These are phyloP conservation scores for chimpanzee (Pan troglodytes) DNA, from an alignment of 2,113 vertebrate species.

Conservation along the genomic window DNA sequence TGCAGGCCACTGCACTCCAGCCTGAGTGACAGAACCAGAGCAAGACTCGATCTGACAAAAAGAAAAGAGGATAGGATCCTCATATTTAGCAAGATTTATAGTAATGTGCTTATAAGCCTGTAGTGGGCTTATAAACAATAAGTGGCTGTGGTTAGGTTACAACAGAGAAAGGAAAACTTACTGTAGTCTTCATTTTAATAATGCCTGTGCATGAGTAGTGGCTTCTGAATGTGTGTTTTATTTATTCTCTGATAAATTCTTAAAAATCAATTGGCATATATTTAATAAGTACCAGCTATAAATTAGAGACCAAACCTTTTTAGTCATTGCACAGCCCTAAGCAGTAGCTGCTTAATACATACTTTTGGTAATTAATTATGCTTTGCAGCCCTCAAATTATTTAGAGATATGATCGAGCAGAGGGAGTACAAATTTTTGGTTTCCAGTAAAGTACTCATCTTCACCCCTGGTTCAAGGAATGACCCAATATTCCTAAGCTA, in stretches of 20 bases:
- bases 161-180: neutral
- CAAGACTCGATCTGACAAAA: neutral
- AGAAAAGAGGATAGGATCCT: neutral
- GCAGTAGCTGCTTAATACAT: neutral
- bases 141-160: neutral
- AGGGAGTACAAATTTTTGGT: neutral
- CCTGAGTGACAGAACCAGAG: too few relatives aligned
- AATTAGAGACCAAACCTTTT: neutral
- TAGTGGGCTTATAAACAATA: neutral
- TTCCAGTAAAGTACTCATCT: neutral
- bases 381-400: neutral
- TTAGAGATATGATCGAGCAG: neutral
- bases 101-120: neutral
- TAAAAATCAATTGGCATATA: neutral
- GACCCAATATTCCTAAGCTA: neutral
- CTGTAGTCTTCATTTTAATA: neutral
- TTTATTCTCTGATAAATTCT: neutral
- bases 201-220: neutral
- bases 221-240: neutral
- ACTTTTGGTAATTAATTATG: neutral
- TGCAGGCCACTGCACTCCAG: too few relatives aligned
- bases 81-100: neutral
- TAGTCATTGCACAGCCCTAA: neutral
- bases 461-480: neutral
- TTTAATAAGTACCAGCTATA: constrained; percentile 28